Percentiles rank a stretch among this genome's conserved stretches.
Evolutionary conservation across 2,797 vertebrate genomes (phyloP).

Genomic region (Lerista edwardsae): DNA sequence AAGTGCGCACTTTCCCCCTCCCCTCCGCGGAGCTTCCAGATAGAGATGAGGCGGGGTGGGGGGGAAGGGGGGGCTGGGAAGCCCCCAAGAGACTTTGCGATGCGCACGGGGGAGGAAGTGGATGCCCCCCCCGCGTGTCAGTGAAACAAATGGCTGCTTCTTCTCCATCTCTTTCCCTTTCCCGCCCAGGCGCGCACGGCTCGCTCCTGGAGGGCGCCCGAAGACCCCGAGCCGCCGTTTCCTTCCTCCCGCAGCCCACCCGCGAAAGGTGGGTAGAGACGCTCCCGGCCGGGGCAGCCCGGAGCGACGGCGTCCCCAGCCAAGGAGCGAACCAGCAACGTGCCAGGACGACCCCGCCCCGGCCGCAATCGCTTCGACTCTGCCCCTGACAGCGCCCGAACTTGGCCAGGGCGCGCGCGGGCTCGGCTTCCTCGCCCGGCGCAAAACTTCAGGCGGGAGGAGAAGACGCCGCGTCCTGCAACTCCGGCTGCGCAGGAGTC

Average conservation of each 20-base stretch:
- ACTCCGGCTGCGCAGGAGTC: neutral
- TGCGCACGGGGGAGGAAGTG: too few relatives aligned
- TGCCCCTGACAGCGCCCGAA: neutral
- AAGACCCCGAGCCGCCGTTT: neutral
- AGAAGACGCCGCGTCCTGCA: neutral
- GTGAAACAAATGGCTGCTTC: neutral
- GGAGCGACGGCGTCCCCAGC: neutral
- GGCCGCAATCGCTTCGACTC: neutral
- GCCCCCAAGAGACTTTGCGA: neutral
- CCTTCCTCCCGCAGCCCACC: neutral
- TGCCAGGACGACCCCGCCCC: too few relatives aligned
- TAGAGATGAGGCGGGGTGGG: too few relatives aligned
- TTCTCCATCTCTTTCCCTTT: neutral
- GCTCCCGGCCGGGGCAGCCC: too few relatives aligned
- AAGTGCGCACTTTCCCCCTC: neutral
- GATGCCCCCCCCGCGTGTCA: neutral
- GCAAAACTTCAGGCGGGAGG: neutral
- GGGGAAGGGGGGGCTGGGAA: neutral
- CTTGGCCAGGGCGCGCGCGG: neutral
- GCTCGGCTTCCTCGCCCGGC: too few relatives aligned
- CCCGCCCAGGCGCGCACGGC: neutral
- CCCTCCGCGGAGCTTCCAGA: too few relatives aligned
- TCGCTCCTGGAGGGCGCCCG: neutral
- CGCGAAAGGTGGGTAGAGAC: neutral
- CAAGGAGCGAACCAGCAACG: neutral